Evolutionary conservation across 92 coral and sea anemone species (phyloP), one percentile per base, ranked within the genome.

Genomic region (Umimayanthus chanpuru): DNA sequence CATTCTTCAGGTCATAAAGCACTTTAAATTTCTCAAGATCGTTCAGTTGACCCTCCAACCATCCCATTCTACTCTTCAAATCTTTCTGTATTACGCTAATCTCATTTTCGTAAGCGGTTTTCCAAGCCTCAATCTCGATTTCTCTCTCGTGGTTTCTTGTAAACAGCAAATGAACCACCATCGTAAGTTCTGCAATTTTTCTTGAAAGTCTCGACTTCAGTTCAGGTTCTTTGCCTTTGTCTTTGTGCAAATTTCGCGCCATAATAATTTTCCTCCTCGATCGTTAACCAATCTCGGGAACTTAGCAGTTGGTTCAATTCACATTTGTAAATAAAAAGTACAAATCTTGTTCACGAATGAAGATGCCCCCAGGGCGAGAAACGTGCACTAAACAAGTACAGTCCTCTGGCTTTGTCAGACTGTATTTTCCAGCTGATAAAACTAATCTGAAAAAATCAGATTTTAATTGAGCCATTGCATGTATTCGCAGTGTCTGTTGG

Each of bases 101-200:
- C 77, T 97, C 98, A 41, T 94, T 89, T 41, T 93, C 97, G 79
- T 94, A 97, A 5, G 94, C 97, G 32, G 93, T 92, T 90, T 93
- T 97, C 72, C 95, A 86, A 18, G 99, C 96, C 53, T 91, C 95
- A 10, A 97, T 89, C 77, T 97, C 99, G 14, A 97, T 85, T 77
- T 97, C 99, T 32, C 96, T 92, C 81, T 97, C 99, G 73, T 97
- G 99, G 86, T 97, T 97, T 77, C 99, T 92, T 50, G 98, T 94
- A 86, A 97, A 97, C 70, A 97, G 73, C 86, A 95, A 90, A 77
- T 97, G 99, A 39, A 95, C 98, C 39, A 97, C 98, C 94, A 93
- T 95, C 14, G 95, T 97, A 21, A 97, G 86, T 86, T 97, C 99
- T 36, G 96, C 98, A 11, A 97, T 93, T 85, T 97, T 97, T 67